phyloP scores from a whole-genome alignment of 2,888 invertebrate species.

The Halictus ligatus region DNA sequence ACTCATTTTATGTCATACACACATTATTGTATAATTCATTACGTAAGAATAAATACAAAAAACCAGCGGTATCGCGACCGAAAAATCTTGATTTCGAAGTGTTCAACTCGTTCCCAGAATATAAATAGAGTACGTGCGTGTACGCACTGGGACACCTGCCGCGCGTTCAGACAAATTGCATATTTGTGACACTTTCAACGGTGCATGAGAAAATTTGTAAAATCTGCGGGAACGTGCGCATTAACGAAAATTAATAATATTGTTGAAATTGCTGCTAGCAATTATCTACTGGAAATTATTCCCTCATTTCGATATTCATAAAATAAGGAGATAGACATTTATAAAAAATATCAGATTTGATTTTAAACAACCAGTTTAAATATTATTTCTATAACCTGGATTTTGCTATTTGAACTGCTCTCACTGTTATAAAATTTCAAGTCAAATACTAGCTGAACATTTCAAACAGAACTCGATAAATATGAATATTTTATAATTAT shows the following conservation, averaged over 20 bases:
- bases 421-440: no score
- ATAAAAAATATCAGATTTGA: no score
- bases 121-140: constrained; percentile 1
- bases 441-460: no score
- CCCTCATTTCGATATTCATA: no score
- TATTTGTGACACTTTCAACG: constrained; percentile 1
- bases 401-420: no score
- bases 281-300: background rate
- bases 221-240: background rate
- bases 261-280: background rate
- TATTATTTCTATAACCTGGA: no score
- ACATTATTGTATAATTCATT: background rate
- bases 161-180: background rate
- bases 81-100: background rate
- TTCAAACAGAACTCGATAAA: no score
- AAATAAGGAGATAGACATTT: no score
- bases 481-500: background rate
- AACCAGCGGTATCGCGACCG: background rate
- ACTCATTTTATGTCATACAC: background rate
- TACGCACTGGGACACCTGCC: constrained; percentile 1
- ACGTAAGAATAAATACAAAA: background rate
- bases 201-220: background rate
- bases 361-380: no score
- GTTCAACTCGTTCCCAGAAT: background rate
- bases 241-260: background rate